Percentiles rank a stretch among this genome's conserved stretches.
phyloP scores from a whole-genome alignment of 2,888 invertebrate species.

The Archaeoteleia sp. region DNA sequence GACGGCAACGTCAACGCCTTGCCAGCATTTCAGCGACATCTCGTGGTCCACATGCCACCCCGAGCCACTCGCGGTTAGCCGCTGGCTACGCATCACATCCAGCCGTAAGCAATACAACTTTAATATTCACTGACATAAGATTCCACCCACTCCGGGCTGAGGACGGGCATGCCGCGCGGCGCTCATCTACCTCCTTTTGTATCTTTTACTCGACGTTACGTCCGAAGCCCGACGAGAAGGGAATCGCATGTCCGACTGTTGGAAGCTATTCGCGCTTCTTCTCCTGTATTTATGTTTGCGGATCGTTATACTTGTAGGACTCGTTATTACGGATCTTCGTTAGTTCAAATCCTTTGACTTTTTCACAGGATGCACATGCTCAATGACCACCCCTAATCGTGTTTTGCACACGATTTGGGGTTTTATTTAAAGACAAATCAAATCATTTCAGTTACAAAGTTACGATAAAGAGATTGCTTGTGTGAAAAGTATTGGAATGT shows the following conservation, averaged over 20 bases:
- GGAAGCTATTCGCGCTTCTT: slow-evolving; percentile 19
- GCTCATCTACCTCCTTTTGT: slow-evolving; percentile 55
- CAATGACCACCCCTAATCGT: too few species aligned
- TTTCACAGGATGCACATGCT: too few species aligned
- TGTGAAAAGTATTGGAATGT: too few species aligned
- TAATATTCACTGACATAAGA: slow-evolving; percentile 75
- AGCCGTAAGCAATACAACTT: slow-evolving; percentile 74
- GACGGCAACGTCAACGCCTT: slow-evolving; percentile 68
- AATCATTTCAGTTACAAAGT: too few species aligned
- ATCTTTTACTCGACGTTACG: slow-evolving; percentile 43
- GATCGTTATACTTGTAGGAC: slow-evolving; percentile 9
- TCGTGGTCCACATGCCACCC: slow-evolving; percentile 73
- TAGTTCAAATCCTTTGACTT: too few species aligned
- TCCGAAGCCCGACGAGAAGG: slow-evolving; percentile 68
- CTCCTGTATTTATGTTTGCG: slow-evolving; percentile 18
- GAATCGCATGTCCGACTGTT: slow-evolving; percentile 47
- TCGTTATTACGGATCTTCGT: neutral
- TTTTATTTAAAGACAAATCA: too few species aligned
- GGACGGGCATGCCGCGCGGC: slow-evolving; percentile 54
- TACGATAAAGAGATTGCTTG: too few species aligned
- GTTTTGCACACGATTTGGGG: too few species aligned
- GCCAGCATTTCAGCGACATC: slow-evolving; percentile 70
- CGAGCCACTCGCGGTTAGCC: slow-evolving; percentile 73
- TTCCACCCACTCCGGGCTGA: slow-evolving; percentile 74
- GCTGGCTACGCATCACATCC: slow-evolving; percentile 72